phyloP scores from a whole-genome alignment of 2,113 vertebrate species.

The Hydropotes inermis region DNA sequence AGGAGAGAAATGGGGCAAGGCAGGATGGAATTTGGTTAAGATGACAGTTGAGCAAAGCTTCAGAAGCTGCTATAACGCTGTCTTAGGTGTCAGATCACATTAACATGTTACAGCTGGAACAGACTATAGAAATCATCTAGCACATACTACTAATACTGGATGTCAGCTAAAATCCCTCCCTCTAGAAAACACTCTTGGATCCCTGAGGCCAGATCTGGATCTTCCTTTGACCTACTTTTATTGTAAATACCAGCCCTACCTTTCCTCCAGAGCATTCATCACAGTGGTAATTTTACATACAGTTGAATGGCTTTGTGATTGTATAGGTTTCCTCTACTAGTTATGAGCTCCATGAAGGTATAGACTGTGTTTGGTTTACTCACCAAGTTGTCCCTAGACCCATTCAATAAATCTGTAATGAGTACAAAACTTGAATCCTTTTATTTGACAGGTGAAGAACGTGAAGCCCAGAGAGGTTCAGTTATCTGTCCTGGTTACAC shows the following conservation, averaged over 20 bases:
- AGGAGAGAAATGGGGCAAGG: background rate
- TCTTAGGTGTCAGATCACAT: background rate
- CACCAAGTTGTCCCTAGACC: background rate
- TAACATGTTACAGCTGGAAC: background rate
- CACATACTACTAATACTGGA: rapidly evolving
- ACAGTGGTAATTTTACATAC: background rate
- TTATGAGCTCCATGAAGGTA: background rate
- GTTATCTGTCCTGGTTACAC: background rate
- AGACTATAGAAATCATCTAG: background rate
- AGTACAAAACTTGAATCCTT: background rate
- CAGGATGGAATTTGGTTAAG: background rate
- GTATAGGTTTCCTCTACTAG: background rate
- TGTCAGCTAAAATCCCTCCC: background rate
- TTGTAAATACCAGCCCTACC: background rate
- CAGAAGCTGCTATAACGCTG: background rate
- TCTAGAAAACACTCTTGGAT: background rate
- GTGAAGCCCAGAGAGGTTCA: background rate
- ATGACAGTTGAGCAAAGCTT: background rate
- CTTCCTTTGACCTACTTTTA: background rate
- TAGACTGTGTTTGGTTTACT: background rate
- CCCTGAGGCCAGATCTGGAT: background rate
- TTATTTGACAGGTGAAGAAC: background rate
- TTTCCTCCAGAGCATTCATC: background rate
- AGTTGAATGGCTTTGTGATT: background rate
- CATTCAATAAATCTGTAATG: background rate